Percentiles rank a stretch among this genome's conserved stretches.
Conservation (phyloP, 2,797 vertebrate genomes). For the Lepilemur ruficaudatus region DNA sequence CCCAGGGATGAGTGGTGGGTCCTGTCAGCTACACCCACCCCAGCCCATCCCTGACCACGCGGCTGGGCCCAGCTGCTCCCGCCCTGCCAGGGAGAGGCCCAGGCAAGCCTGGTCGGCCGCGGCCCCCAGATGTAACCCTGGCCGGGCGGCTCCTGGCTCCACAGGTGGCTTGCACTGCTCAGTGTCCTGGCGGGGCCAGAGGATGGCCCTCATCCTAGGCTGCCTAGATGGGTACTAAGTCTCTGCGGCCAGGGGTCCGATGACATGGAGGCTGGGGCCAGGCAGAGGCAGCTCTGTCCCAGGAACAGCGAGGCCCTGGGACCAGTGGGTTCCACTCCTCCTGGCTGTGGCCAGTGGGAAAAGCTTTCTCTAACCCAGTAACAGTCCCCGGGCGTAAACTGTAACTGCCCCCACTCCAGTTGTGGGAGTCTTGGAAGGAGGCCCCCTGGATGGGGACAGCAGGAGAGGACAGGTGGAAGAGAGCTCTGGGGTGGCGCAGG, state of each 20-base stretch:
- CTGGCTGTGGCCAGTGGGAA: accelerated
- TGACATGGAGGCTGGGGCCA: not conserved
- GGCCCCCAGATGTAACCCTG: not conserved
- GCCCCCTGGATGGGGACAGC: accelerated
- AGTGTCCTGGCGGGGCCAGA: not conserved
- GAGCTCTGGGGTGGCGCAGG: accelerated
- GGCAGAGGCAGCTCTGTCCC: not conserved
- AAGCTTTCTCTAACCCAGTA: accelerated
- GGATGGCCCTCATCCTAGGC: accelerated
- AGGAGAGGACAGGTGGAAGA: not conserved
- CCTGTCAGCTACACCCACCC: not conserved
- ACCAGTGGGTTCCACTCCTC: not conserved
- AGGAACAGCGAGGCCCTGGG: not conserved
- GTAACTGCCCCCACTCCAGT: accelerated
- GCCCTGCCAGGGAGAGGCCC: too few species aligned
- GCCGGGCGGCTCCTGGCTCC: accelerated
- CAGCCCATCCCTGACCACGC: not conserved
- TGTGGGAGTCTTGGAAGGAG: not conserved
- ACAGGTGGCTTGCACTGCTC: accelerated
- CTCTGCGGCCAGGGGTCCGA: not conserved
- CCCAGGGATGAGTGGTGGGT: accelerated
- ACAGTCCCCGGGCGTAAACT: accelerated
- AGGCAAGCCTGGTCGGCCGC: too few species aligned
- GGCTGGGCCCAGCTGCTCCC: not conserved
- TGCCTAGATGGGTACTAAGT: too few species aligned